phyloP scores from a whole-genome alignment of 1,140 invertebrate species.

The Sarcophaga bullata region DNA sequence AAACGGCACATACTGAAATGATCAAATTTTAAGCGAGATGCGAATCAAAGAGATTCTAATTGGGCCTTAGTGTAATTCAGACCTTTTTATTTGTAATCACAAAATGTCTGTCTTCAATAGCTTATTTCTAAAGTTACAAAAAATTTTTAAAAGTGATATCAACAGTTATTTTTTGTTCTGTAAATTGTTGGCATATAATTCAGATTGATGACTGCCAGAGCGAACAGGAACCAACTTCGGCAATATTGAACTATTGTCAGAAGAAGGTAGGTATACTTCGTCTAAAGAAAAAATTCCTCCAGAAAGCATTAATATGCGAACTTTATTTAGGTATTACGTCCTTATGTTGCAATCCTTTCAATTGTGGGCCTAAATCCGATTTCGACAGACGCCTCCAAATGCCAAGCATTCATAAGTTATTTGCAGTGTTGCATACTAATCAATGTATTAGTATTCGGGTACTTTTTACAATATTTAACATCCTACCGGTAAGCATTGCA shows the following conservation, averaged over 20 bases:
- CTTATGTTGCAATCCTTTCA: constrained; percentile 77
- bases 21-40: no score
- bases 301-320: not conserved
- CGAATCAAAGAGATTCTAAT: no score
- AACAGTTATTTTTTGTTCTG: constrained; percentile 62
- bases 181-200: constrained; percentile 58
- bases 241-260: constrained; percentile 81
- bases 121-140: not conserved
- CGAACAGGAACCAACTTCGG: constrained; percentile 77
- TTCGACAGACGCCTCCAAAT: constrained; percentile 71
- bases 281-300: no score
- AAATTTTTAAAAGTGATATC: constrained; percentile 59
- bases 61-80: no score
- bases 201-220: constrained; percentile 75
- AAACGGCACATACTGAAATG: no score
- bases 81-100: no score
- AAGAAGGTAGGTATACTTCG: constrained; percentile 69
- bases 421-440: constrained; percentile 76
- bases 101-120: no score
- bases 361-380: constrained; percentile 79
- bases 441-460: constrained; percentile 74
- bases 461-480: constrained; percentile 79
- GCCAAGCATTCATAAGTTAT: constrained; percentile 71
- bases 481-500: constrained; percentile 73
- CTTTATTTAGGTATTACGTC: constrained; percentile 73